Percentiles rank a stretch among this genome's conserved stretches.
These are phyloP conservation scores for Drosophila sp. DNA, from an alignment of 1,140 invertebrate species.

Conservation along the genomic window DNA sequence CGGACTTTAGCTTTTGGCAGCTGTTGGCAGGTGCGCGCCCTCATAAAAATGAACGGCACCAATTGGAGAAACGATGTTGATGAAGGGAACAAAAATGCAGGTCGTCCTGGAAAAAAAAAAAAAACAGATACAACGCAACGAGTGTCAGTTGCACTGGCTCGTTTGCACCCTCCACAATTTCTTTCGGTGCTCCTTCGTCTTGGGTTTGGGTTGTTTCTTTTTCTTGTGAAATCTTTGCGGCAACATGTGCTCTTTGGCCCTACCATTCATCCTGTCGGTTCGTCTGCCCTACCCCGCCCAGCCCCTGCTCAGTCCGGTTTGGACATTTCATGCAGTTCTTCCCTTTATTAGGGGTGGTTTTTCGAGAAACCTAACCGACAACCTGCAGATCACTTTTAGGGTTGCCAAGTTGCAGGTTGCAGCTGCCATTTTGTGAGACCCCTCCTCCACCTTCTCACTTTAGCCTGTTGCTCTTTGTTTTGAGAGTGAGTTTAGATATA, in stretches of 20 bases:
- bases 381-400: constrained; percentile 65
- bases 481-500: constrained; percentile 30
- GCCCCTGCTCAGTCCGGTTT: constrained; percentile 20
- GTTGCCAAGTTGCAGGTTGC: constrained; percentile 69
- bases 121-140: constrained; percentile 36
- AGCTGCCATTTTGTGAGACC: constrained; percentile 52
- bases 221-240: constrained; percentile 71
- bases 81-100: constrained; percentile 53
- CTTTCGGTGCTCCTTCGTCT: constrained; percentile 9
- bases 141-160: constrained; percentile 67
- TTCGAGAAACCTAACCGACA: constrained; percentile 29
- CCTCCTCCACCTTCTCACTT: constrained; percentile 11
- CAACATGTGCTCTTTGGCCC: constrained; percentile 68
- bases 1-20: constrained; percentile 73
- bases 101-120: constrained; percentile 26
- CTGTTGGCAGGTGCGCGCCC: constrained; percentile 79
- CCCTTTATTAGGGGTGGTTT: constrained; percentile 68
- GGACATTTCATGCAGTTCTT: constrained; percentile 65
- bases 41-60: constrained; percentile 62
- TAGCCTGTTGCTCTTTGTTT: constrained; percentile 7
- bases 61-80: constrained; percentile 14
- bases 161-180: constrained; percentile 12
- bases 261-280: constrained; percentile 30
- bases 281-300: neutral
- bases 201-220: constrained; percentile 16